A percentile compares a stretch with the other conserved stretches of the same genome.
Evolutionary conservation across 1,140 invertebrate genomes (phyloP).

Genomic region (Acromyrmex echinatior): DNA sequence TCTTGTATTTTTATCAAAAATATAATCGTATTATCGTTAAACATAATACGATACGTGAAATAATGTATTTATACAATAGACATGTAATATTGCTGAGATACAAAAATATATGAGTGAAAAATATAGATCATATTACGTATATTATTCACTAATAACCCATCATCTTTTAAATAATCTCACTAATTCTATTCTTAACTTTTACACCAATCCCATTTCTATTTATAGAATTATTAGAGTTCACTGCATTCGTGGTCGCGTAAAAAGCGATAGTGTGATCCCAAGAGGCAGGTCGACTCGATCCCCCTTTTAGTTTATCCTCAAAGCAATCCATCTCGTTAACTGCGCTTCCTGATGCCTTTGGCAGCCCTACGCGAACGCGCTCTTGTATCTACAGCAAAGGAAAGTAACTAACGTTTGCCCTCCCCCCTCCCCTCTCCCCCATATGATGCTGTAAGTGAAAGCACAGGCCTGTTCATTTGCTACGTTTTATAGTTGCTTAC

Average conservation of each 20-base stretch:
- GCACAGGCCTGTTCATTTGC: constrained; percentile 37
- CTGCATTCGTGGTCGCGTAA: background rate
- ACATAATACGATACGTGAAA: background rate
- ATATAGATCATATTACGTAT: background rate
- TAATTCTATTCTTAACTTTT: too few species aligned
- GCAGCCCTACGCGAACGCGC: constrained; percentile 8
- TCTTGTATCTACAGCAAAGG: constrained; percentile 37
- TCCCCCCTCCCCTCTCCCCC: background rate
- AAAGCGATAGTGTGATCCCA: background rate
- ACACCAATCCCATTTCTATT: background rate
- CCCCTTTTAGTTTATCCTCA: background rate
- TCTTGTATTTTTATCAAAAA: background rate
- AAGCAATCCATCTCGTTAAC: background rate
- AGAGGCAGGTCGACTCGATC: background rate
- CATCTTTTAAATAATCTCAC: background rate
- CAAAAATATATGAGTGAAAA: too few species aligned
- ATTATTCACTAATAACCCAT: background rate
- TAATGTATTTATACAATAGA: background rate
- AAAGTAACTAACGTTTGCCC: constrained; percentile 65
- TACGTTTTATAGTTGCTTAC: constrained; percentile 50
- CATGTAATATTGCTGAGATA: too few species aligned
- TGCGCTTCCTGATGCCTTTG: constrained; percentile 23
- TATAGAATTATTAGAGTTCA: background rate
- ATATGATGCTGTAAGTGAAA: constrained; percentile 61
- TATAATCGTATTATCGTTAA: background rate